phyloP scores from a whole-genome alignment of 2,113 vertebrate species.

The Origma solitaria region DNA sequence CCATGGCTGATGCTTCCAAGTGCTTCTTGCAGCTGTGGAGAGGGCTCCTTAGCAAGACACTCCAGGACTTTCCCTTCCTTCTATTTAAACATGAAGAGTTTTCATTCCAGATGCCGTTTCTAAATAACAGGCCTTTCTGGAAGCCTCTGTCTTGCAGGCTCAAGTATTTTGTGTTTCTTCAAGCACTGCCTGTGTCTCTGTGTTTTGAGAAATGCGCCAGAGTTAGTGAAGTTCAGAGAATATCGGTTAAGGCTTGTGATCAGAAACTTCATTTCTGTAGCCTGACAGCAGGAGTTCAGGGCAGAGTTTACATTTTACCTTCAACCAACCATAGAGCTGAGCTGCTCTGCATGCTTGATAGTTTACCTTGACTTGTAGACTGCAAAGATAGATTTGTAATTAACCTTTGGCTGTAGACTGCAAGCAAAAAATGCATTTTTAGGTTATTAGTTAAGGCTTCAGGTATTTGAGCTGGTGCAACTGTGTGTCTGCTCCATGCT shows the following conservation, averaged over 20 bases:
- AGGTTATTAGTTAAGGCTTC: not conserved
- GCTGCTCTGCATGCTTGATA: not conserved
- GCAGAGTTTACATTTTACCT: not conserved
- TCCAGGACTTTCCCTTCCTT: not conserved
- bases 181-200: not conserved
- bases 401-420: not conserved
- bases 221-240: not conserved
- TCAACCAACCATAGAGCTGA: not conserved
- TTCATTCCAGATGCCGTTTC: not conserved
- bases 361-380: not conserved
- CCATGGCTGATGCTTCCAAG: not conserved
- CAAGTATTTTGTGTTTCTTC: not conserved
- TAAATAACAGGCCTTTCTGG: not conserved
- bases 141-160: not conserved
- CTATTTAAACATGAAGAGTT: not conserved
- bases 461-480: not conserved
- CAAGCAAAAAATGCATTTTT: not conserved
- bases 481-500: not conserved
- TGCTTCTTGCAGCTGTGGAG: not conserved
- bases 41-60: not conserved
- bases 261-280: not conserved
- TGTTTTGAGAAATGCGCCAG: not conserved
- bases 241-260: not conserved
- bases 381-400: not conserved
- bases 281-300: not conserved